A percentile compares a stretch with the other conserved stretches of the same genome.
Conservation (phyloP, 1,140 invertebrate genomes). For the Doryteuthis pealeii region DNA sequence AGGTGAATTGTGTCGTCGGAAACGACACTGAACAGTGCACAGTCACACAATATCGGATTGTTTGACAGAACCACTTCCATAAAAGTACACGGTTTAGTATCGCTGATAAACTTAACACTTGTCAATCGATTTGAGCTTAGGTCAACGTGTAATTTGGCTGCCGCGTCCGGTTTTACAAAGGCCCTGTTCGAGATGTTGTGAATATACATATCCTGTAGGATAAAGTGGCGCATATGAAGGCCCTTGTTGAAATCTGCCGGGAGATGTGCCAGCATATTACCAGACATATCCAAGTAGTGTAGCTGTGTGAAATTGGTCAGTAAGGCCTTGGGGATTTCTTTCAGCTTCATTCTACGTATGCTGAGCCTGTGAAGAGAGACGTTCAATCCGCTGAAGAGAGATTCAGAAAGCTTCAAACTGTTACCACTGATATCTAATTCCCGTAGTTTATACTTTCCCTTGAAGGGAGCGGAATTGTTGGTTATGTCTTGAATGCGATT, state of each 20-base stretch:
- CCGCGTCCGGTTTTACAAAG: background rate
- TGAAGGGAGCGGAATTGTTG: background rate
- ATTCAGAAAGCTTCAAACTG: background rate
- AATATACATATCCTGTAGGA: background rate
- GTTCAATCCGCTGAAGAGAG: background rate
- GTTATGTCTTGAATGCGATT: background rate
- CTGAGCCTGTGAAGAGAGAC: background rate
- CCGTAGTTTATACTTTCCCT: background rate
- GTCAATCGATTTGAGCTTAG: background rate
- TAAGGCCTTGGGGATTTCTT: background rate
- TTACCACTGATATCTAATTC: conserved; percentile 3
- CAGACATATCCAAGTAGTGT: background rate
- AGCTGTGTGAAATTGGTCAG: background rate
- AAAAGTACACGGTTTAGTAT: background rate
- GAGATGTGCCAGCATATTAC: background rate
- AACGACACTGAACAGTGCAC: background rate
- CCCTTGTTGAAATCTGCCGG: background rate
- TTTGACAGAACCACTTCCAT: background rate
- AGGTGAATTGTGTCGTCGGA: background rate
- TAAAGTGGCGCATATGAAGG: background rate
- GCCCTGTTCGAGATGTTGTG: background rate
- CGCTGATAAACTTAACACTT: background rate
- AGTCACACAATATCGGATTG: background rate
- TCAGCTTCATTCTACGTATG: background rate
- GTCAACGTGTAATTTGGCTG: background rate